Evolutionary conservation across 1,140 invertebrate genomes (phyloP).

Genomic region (Acyrthosiphon pisum): DNA sequence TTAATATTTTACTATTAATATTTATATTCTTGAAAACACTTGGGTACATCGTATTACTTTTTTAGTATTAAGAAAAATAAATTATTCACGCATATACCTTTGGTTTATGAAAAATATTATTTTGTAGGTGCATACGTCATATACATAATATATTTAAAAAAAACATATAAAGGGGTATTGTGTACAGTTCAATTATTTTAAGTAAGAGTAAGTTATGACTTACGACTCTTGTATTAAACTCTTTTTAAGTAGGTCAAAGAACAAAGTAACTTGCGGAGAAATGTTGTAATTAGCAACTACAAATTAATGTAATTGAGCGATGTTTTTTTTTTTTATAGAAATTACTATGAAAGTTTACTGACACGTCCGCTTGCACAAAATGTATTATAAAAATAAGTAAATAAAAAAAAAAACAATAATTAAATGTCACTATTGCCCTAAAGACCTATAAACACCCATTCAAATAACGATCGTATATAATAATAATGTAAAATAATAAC

Average conservation of each 20-base stretch:
- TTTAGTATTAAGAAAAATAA: not conserved
- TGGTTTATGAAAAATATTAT: not conserved
- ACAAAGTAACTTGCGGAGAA: not conserved
- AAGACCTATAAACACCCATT: not conserved
- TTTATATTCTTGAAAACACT: not conserved
- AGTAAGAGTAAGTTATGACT: not conserved
- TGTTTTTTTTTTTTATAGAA: not conserved
- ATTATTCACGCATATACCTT: not conserved
- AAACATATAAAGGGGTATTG: not conserved
- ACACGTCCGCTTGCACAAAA: not conserved
- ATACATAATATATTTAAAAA: not conserved
- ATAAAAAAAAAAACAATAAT: not conserved
- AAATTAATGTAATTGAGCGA: conserved; percentile 6
- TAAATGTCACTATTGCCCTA: not conserved
- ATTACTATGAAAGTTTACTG: not conserved
- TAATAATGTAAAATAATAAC: not conserved
- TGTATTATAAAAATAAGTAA: not conserved
- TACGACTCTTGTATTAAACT: not conserved
- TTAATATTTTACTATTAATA: conserved; percentile 5
- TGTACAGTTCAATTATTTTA: not conserved
- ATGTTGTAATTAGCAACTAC: not conserved
- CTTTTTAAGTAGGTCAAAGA: conserved; percentile 1
- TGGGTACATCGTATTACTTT: not conserved
- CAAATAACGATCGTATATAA: not conserved
- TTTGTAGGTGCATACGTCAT: not conserved